phyloP scores from a whole-genome alignment of 2,888 invertebrate genomes.

The Cynaeus angustus region DNA sequence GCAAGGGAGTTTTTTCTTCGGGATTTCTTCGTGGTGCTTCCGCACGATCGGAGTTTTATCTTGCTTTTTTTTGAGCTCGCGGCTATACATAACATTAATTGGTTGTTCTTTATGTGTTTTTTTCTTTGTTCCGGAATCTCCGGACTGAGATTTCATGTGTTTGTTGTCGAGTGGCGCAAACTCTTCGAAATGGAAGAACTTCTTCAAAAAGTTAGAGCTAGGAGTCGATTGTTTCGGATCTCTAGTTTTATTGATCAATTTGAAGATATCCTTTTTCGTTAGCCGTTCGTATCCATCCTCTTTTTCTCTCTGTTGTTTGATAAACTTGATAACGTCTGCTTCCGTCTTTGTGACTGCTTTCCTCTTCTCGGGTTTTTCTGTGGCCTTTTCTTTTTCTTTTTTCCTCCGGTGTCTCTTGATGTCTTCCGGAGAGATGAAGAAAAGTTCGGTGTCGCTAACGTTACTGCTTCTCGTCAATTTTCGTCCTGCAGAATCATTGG shows the following conservation, averaged over 20 bases:
- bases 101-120: not conserved
- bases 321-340: slow-evolving; percentile 6
- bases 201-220: slow-evolving; percentile 23
- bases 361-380: not conserved
- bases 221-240: slow-evolving; percentile 13
- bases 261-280: slow-evolving; percentile 28
- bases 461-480: not conserved
- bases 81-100: slow-evolving; percentile 3
- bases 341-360: not conserved
- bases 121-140: slow-evolving; percentile 1
- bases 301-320: slow-evolving; percentile 2
- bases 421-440: slow-evolving; percentile 30
- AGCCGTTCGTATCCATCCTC: slow-evolving; percentile 20
- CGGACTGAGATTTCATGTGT: not conserved
- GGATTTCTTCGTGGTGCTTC: slow-evolving; percentile 8
- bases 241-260: slow-evolving; percentile 17
- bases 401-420: slow-evolving; percentile 20
- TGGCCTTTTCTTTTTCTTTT: not conserved
- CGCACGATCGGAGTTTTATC: not conserved
- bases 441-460: slow-evolving; percentile 22
- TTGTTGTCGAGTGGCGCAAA: not conserved
- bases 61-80: not conserved
- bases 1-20: not conserved
- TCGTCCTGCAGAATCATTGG: not conserved
- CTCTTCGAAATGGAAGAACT: slow-evolving; percentile 27